Conservation (phyloP, 2,888 invertebrate species). For the Panorpa germanica region DNA sequence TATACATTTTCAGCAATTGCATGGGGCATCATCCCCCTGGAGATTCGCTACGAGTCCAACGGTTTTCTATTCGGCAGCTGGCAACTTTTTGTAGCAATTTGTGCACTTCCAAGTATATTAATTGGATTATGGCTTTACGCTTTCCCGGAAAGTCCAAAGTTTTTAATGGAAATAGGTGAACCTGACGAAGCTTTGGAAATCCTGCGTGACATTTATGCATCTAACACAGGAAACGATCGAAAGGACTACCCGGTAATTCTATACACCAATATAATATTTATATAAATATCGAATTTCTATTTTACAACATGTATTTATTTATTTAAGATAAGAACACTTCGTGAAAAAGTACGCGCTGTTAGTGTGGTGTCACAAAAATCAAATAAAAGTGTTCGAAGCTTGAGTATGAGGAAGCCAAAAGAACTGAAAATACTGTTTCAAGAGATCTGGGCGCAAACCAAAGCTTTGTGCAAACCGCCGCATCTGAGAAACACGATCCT, state of each 20-base stretch:
- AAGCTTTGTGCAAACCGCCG: conserved; percentile 51
- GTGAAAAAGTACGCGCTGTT: conserved; percentile 43
- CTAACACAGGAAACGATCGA: conserved; percentile 50
- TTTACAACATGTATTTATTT: conserved; percentile 1
- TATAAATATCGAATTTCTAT: conserved; percentile 7
- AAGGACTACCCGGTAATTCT: conserved; percentile 49
- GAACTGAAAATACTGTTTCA: conserved; percentile 45
- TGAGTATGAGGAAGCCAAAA: conserved; percentile 51
- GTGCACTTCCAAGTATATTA: conserved; percentile 48
- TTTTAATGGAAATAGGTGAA: conserved; percentile 61
- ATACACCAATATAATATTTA: conserved; percentile 2
- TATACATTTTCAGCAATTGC: conserved; percentile 39
- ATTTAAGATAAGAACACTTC: conserved; percentile 44
- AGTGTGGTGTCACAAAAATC: conserved; percentile 42
- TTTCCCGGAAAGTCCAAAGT: conserved; percentile 70
- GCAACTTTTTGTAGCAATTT: conserved; percentile 63
- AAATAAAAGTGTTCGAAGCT: conserved; percentile 43
- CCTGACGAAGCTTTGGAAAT: conserved; percentile 53
- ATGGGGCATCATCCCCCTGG: conserved; percentile 57
- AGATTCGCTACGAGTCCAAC: conserved; percentile 35
- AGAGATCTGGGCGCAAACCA: conserved; percentile 59
- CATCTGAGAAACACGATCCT: conserved; percentile 56
- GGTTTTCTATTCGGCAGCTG: conserved; percentile 54
- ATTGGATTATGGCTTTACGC: conserved; percentile 46
- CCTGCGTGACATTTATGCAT: conserved; percentile 45